Conservation (phyloP, 2,113 vertebrate genomes). For the Raja brachyura region DNA sequence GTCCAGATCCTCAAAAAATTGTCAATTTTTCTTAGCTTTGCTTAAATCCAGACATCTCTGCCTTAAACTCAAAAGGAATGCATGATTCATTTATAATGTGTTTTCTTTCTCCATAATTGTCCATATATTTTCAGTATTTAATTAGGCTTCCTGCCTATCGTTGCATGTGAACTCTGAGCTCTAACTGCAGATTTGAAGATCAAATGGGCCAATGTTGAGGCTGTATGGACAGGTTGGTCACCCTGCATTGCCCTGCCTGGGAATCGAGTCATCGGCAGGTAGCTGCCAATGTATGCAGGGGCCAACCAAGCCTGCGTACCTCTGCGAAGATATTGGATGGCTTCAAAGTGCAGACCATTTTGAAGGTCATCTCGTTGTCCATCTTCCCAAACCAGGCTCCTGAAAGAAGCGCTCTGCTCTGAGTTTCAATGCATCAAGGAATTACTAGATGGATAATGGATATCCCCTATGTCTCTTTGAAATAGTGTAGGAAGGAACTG, state of each 20-base stretch:
- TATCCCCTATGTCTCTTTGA: no score
- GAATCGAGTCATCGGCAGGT: background rate
- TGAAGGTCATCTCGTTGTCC: no score
- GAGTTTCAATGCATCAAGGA: no score
- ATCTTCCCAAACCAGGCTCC: no score
- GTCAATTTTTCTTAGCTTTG: background rate
- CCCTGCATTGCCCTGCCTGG: background rate
- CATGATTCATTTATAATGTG: background rate
- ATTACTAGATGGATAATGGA: no score
- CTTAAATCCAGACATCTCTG: background rate
- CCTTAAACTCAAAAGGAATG: background rate
- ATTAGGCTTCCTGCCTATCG: background rate
- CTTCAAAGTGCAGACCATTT: background rate
- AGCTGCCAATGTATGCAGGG: background rate
- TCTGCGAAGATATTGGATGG: background rate
- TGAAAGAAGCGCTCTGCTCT: no score
- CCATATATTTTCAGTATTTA: background rate
- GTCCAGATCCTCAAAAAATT: background rate
- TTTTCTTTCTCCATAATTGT: background rate
- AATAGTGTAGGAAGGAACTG: no score
- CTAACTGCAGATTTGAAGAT: background rate
- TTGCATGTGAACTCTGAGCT: background rate
- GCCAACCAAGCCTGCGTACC: background rate
- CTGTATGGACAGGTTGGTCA: no score
- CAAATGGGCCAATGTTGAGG: background rate